phyloP scores from a whole-genome alignment of 2,888 invertebrate species.

The Apodemia hepburni region DNA sequence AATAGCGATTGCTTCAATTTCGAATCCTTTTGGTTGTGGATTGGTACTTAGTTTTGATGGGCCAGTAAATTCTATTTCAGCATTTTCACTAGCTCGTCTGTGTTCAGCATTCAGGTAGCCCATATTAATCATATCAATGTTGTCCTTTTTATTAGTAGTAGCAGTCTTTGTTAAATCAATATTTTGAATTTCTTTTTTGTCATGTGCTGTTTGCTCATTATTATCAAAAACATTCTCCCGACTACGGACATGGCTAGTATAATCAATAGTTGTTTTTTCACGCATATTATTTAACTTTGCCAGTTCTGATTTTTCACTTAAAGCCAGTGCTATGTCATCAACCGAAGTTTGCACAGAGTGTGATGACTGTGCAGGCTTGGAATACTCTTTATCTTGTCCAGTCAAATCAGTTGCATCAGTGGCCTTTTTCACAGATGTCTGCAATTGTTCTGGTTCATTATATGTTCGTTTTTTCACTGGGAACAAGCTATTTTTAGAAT shows the following conservation, averaged over 20 bases:
- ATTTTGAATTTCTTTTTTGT: constrained; percentile 43
- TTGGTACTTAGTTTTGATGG: constrained; percentile 41
- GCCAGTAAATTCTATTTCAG: constrained; percentile 40
- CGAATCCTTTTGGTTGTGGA: constrained; percentile 55
- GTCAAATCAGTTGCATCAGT: constrained; percentile 44
- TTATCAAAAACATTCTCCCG: constrained; percentile 47
- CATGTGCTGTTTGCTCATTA: constrained; percentile 35
- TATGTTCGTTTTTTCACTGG: constrained; percentile 84
- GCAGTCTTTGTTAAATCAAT: constrained; percentile 46
- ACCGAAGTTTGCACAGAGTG: constrained; percentile 48
- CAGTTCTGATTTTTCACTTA: constrained; percentile 65
- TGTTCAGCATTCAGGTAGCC: constrained; percentile 69
- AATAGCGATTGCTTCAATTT: constrained; percentile 64
- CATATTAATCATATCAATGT: constrained; percentile 73
- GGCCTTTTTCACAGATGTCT: constrained; percentile 44
- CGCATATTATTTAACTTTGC: constrained; percentile 52
- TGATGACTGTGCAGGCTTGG: constrained; percentile 42
- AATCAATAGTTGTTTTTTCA: constrained; percentile 46
- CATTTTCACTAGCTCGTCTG: constrained; percentile 47
- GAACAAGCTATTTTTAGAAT: constrained; percentile 68
- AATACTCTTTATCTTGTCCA: constrained; percentile 47
- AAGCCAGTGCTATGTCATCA: constrained; percentile 62
- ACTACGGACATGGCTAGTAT: constrained; percentile 35
- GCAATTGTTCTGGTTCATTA: constrained; percentile 65
- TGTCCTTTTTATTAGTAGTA: constrained; percentile 52